Percentiles rank a stretch among this genome's conserved stretches.
phyloP scores from a whole-genome alignment of 2,113 vertebrate genomes.

The Rhadina sibilatrix region DNA sequence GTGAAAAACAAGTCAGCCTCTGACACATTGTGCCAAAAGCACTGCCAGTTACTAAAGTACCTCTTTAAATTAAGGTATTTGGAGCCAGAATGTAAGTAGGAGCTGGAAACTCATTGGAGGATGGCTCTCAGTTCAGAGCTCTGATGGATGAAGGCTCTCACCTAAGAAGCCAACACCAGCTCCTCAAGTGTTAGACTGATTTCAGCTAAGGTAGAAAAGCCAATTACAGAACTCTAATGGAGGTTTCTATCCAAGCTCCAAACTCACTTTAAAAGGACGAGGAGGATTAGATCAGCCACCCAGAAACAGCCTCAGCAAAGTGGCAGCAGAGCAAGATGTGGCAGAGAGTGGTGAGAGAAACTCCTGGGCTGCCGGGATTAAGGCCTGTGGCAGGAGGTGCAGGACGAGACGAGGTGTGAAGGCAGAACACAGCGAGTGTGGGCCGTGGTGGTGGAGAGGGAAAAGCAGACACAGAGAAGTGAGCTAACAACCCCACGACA shows the following conservation, averaged over 20 bases:
- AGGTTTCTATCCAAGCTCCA: not conserved
- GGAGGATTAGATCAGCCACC: not conserved
- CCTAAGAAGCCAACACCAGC: not conserved
- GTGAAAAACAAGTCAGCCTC: not conserved
- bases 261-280: not conserved
- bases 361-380: conserved; percentile 34
- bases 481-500: conserved; percentile 46
- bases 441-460: not conserved
- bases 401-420: conserved; percentile 40
- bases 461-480: conserved; percentile 35
- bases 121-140: not conserved
- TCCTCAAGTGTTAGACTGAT: not conserved
- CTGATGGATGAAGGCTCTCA: not conserved
- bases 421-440: conserved; percentile 34
- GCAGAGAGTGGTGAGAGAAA: conserved; percentile 20
- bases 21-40: not conserved
- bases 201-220: not conserved
- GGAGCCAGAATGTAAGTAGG: not conserved
- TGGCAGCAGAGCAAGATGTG: not conserved
- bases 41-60: not conserved
- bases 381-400: conserved; percentile 17
- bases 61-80: not conserved
- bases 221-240: not conserved
- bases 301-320: conserved; percentile 3
- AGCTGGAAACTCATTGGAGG: not conserved